These are phyloP conservation scores for Andinoacara biseriatus DNA, from an alignment of 2,113 vertebrate species.

Conservation along the genomic window DNA sequence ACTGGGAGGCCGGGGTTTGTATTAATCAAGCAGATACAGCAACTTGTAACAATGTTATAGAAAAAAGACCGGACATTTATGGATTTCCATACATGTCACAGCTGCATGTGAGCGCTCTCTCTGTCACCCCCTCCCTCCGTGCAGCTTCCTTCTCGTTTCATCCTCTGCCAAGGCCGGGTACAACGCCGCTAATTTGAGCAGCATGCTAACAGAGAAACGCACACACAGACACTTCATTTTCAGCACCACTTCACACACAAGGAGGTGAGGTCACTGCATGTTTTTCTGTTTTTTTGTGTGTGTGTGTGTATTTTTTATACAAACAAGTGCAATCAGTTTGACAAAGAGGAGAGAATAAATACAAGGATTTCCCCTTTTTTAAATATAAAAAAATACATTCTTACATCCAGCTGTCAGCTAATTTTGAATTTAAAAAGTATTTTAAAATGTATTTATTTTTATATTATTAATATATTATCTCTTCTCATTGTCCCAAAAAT, in stretches of 20 bases:
- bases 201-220: conserved; percentile 27
- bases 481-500: neutral
- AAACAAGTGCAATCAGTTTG: neutral
- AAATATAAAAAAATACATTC: neutral
- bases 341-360: neutral
- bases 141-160: conserved; percentile 12
- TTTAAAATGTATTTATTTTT: neutral
- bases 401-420: too few species aligned
- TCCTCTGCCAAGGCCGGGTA: conserved; percentile 37
- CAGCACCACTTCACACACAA: conserved; percentile 39
- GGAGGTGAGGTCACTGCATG: conserved; percentile 21
- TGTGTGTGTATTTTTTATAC: neutral
- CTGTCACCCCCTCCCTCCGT: conserved; percentile 39
- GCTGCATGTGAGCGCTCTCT: neutral
- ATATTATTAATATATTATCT: too few species aligned
- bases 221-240: conserved; percentile 16
- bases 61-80: neutral
- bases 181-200: conserved; percentile 42
- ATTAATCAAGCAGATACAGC: neutral
- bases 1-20: neutral
- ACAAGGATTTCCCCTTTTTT: neutral
- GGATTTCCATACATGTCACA: neutral
- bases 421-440: too few species aligned
- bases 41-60: neutral
- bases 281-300: neutral